Base-by-base conservation (phyloP, 64 coral and sea anemone genomes). In the Stylophora pistillata region DNA sequence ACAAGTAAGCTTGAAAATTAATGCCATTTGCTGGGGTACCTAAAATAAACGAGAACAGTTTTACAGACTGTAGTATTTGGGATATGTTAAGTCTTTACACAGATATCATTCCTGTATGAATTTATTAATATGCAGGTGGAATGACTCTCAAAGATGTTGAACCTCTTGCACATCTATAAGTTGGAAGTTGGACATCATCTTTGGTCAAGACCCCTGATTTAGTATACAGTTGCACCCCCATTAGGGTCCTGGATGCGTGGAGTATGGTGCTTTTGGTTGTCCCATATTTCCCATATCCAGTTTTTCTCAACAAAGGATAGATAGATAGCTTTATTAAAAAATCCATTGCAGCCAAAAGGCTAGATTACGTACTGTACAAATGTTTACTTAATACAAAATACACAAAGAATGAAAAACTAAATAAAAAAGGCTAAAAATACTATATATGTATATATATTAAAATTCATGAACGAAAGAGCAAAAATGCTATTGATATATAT, bases 141-240 rank as follows among this genome's bases (percentile, higher is more conserved):
- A 95, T 37, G 85, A 95, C 56, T 95, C 89, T n/a, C 61, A 91
- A 58, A 3, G 85, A 77, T 18, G 89, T 91, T 16, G 89, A 95
- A 11, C 72, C 85, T 17, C 85, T 58, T 25, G 89, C 94, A 74
- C 94, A 95, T 41, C 89, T 75, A 53, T 91, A 91, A 14, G 57
- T 28, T 1, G 84, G 88, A 2, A 95, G 71, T 18, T 57, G 26
- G 0, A 87, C 56, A 26, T 55, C 66, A 26, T 77, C 84, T 32
- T 95, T 91, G 2, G 16, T 54, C 5, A 87, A 15, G 2, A 53
- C 57, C 5, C 94, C 94, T 11, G 57, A 85, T 60, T 82, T 78
- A 1, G 34, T 56, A 64, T 95, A 95, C 0, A 95, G 37, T 30
- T 82, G 77, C 0, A 91, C 33, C 1, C 10, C 78, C 16, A n/a